Base-by-base conservation (phyloP, 2,113 vertebrate species). In the Hepsetus odoe region DNA sequence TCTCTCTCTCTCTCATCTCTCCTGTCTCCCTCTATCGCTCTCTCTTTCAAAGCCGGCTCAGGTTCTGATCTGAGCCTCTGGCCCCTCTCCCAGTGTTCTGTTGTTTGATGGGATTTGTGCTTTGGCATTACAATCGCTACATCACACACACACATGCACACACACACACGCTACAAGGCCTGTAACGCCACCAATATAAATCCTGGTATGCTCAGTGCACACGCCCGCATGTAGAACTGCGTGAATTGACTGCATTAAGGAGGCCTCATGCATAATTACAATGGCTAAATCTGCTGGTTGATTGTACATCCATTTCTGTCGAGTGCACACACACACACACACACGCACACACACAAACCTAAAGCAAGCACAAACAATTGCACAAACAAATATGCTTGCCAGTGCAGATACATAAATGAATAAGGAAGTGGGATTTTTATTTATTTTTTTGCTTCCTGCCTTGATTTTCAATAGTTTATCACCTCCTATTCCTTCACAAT, bases 31-130 rank as follows among this genome's bases (percentile, higher is more conserved):
- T 81, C 82, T 82, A 68, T 77, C 46, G 55, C 72, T 84, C 74
- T 88, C 84, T 85, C 84, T 85, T 83, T 84, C 83, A 49, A 30
- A 85, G 80, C 85, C 88, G 65, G 85, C 79, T 88, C 84, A 85
- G 72, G 55, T 86, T 90, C 86, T 89, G 87, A 89, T 90, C 83
- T 89, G 82, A 75, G 82, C 85, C 76, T 89, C 85, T 89, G 90
- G 89, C 87, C 70, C 77, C 84, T 87, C 85, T 89, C 89, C 90
- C 88, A 85, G 84, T 83, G 83, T 87, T 87, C 80, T 44, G 77
- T 87, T 88, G 87, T 91, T 91, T 90, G 87, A 90, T 88, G 82
- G 87, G 87, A 90, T 89, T 92, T 91, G 80, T 87, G 85, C 81
- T 85, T 78, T 66, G 80, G 81, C 85, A 83, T 82, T 87, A 83